A percentile compares a stretch with the other conserved stretches of the same genome.
Evolutionary conservation across 2,888 invertebrate species (phyloP).

Genomic region (Sclerodermus sp.): DNA sequence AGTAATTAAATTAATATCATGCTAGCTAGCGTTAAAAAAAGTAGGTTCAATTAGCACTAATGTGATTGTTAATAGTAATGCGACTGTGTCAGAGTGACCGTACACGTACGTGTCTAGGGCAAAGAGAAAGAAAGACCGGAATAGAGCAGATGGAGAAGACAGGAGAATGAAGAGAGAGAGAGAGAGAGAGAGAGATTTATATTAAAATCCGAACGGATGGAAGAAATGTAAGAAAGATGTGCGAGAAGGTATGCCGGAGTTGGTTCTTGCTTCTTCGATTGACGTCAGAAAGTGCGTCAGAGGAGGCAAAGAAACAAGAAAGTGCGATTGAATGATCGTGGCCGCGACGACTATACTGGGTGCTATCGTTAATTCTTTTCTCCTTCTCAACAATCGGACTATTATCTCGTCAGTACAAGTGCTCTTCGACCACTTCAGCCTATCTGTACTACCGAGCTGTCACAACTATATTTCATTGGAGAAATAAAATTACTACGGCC

Average conservation of each 20-base stretch:
- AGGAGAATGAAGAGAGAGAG: no score
- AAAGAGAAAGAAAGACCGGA: no score
- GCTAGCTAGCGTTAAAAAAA: no score
- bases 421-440: constrained; percentile 47
- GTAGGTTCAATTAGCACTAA: no score
- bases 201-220: constrained; percentile 18
- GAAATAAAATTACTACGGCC: no score
- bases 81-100: no score
- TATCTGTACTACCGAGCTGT: constrained; percentile 25
- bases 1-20: no score
- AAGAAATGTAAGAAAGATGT: constrained; percentile 23
- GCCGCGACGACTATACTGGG: constrained; percentile 17
- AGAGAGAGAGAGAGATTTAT: constrained; percentile 13
- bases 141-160: no score
- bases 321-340: constrained; percentile 53
- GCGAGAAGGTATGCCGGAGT: constrained; percentile 38
- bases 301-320: constrained; percentile 53
- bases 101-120: no score
- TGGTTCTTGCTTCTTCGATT: constrained; percentile 49
- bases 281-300: constrained; percentile 56
- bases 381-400: constrained; percentile 43
- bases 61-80: no score
- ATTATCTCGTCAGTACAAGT: constrained; percentile 51
- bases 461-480: no score
- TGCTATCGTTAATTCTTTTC: constrained; percentile 34